Conservation (phyloP, 1,140 invertebrate species). For the Eumaeus atala region DNA sequence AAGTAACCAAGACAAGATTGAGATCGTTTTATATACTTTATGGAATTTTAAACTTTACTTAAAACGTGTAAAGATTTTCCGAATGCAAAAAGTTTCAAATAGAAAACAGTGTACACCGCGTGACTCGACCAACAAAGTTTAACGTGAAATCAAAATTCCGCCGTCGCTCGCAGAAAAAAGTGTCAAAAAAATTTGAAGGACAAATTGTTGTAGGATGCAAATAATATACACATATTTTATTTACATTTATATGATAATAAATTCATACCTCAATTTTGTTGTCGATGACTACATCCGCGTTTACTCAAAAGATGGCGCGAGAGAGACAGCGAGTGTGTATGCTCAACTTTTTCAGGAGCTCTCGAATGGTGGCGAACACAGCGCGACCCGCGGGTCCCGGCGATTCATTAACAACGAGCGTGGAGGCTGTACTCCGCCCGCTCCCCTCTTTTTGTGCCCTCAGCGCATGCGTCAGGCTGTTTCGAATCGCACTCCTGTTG, state of each 20-base stretch:
- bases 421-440: conserved; percentile 54
- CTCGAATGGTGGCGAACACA: conserved; percentile 44
- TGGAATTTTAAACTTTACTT: no score
- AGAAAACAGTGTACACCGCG: neutral
- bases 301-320: conserved; percentile 48
- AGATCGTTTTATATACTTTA: no score
- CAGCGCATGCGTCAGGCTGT: conserved; percentile 43
- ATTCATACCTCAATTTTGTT: conserved; percentile 45
- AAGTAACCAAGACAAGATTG: no score
- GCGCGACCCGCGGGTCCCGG: conserved; percentile 61
- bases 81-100: neutral
- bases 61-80: no score
- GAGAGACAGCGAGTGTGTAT: conserved; percentile 41
- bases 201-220: neutral
- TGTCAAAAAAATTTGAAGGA: neutral
- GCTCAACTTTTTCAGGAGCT: conserved; percentile 53
- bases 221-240: neutral
- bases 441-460: conserved; percentile 29
- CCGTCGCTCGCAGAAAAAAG: conserved; percentile 9
- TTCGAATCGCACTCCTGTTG: conserved; percentile 63
- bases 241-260: neutral
- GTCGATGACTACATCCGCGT: conserved; percentile 23
- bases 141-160: neutral
- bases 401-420: conserved; percentile 65
- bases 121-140: neutral